A percentile compares a stretch with the other conserved stretches of the same genome.
Evolutionary conservation across 35 echinoderm and acorn worm genomes (phyloP).

Genomic region (Hemicentrotus pulcherrimus): DNA sequence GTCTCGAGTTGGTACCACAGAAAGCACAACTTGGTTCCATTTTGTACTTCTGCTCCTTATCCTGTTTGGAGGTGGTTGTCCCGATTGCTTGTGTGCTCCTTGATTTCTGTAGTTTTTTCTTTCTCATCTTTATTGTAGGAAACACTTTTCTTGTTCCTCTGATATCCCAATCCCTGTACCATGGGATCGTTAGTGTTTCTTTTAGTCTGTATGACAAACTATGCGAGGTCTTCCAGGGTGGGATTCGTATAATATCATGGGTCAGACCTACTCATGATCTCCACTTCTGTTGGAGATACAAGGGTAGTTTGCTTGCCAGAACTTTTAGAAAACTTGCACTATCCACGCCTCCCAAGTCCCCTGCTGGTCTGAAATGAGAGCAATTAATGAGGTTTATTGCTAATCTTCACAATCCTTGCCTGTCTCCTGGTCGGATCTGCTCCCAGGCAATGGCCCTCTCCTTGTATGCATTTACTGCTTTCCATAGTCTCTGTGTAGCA

Average conservation of each 20-base stretch:
- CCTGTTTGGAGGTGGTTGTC: background rate
- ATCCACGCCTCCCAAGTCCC: slow-evolving; percentile 27
- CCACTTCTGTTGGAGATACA: slow-evolving; percentile 42
- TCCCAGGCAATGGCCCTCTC: slow-evolving; percentile 58
- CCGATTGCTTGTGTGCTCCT: background rate
- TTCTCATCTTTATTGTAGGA: too few relatives aligned
- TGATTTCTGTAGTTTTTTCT: too few relatives aligned
- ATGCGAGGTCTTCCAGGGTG: slow-evolving; percentile 20
- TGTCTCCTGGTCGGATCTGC: slow-evolving; percentile 28
- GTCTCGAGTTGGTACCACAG: background rate
- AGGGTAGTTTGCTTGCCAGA: slow-evolving; percentile 16
- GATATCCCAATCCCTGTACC: background rate
- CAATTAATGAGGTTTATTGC: slow-evolving; percentile 62
- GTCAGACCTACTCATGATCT: background rate
- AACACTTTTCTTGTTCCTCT: too few relatives aligned
- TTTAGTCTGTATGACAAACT: slow-evolving; percentile 39
- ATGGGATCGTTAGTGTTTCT: slow-evolving; percentile 39
- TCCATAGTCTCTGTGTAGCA: slow-evolving; percentile 57
- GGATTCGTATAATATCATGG: background rate
- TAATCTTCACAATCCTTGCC: slow-evolving; percentile 48
- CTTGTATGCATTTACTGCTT: slow-evolving; percentile 53
- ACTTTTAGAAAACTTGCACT: background rate
- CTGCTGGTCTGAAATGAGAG: background rate
- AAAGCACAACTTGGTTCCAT: slow-evolving; percentile 4
- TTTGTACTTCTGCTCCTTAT: background rate